Conservation (phyloP, 2,797 vertebrate species). For the Tarsius wallacei region DNA sequence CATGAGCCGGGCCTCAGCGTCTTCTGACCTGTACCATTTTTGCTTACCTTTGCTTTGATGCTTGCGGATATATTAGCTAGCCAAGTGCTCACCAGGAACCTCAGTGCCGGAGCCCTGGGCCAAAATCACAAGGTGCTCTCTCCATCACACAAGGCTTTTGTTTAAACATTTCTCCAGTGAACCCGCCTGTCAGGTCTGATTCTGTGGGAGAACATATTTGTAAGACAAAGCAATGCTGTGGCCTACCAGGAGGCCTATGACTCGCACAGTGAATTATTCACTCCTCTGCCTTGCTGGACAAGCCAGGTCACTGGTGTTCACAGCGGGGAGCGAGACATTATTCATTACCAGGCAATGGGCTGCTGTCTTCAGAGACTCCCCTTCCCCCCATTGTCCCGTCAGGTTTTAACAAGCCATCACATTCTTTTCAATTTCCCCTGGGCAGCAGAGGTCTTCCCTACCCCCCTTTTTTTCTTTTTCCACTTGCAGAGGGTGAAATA, state of each 20-base stretch:
- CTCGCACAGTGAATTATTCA: conserved; percentile 90
- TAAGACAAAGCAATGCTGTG: conserved; percentile 89
- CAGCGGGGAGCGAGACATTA: conserved; percentile 88
- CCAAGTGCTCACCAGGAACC: conserved; percentile 64
- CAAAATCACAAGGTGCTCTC: conserved; percentile 69
- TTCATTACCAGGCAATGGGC: conserved; percentile 87
- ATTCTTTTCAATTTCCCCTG: conserved; percentile 92
- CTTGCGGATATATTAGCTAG: conserved; percentile 80
- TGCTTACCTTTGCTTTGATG: conserved; percentile 73
- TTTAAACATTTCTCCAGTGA: conserved; percentile 90
- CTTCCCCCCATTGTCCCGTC: conserved; percentile 85
- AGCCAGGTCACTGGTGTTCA: conserved; percentile 82
- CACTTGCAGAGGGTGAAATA: conserved; percentile 86
- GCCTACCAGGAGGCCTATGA: conserved; percentile 90
- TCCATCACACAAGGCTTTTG: conserved; percentile 87
- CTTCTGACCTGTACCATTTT: conserved; percentile 76
- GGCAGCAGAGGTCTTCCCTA: conserved; percentile 85
- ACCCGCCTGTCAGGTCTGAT: conserved; percentile 87
- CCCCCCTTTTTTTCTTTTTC: conserved; percentile 59
- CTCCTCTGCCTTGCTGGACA: conserved; percentile 89
- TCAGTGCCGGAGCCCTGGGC: conserved; percentile 36
- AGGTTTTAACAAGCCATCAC: conserved; percentile 92
- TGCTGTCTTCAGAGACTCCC: conserved; percentile 85
- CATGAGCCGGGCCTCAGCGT: neutral
- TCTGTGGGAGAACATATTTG: conserved; percentile 90